phyloP scores from a whole-genome alignment of 2,113 vertebrate genomes.

The Castor canadensis region DNA sequence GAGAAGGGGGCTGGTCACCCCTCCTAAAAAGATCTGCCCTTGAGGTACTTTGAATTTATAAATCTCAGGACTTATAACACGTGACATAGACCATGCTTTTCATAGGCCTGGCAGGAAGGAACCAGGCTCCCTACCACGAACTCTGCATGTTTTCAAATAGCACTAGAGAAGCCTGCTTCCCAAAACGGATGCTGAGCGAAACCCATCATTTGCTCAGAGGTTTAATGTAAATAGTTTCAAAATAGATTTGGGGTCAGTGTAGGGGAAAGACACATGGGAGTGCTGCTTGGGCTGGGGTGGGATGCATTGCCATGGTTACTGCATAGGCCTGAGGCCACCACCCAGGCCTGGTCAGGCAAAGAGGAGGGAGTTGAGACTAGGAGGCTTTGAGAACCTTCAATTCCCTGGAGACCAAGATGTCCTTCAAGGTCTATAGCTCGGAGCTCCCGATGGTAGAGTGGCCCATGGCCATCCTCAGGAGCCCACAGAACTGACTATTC shows the following conservation, averaged over 20 bases:
- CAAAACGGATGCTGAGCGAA: fast-evolving
- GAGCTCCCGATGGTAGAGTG: not conserved
- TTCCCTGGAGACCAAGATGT: too few species aligned
- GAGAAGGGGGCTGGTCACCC: too few species aligned
- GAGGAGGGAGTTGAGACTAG: not conserved
- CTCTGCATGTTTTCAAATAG: not conserved
- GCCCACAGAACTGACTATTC: too few species aligned
- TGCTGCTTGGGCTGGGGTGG: fast-evolving
- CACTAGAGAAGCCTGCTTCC: not conserved
- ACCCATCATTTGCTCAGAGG: not conserved
- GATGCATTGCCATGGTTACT: not conserved
- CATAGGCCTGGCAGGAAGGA: not conserved
- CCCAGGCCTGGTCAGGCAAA: not conserved
- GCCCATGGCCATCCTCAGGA: not conserved
- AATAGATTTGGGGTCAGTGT: not conserved
- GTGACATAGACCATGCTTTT: fast-evolving
- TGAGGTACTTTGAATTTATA: fast-evolving
- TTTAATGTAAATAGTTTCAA: not conserved
- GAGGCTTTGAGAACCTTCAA: not conserved
- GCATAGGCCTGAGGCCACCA: not conserved
- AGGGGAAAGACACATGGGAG: not conserved
- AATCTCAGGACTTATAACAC: fast-evolving
- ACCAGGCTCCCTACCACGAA: too few species aligned
- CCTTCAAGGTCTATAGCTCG: not conserved
- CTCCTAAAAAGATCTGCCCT: too few species aligned